Evolutionary conservation across 2,113 vertebrate genomes (phyloP).

Genomic region (Megaptera novaeangliae): DNA sequence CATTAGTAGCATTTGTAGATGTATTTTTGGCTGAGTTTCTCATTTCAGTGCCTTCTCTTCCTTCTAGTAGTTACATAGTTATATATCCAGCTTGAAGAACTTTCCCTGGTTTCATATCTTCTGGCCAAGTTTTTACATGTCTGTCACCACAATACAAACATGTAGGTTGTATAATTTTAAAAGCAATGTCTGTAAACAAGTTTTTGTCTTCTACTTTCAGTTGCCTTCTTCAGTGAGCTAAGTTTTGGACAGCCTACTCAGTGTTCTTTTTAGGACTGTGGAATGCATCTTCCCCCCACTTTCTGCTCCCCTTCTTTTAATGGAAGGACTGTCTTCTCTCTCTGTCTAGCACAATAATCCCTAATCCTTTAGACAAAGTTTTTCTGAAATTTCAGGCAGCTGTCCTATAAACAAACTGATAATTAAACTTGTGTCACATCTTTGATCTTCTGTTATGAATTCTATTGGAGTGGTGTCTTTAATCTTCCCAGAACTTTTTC

Average conservation of each 20-base stretch:
- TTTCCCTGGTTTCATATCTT: background rate
- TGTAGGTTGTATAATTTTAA: constrained; percentile 52
- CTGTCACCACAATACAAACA: constrained; percentile 34
- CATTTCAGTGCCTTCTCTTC: constrained; percentile 26
- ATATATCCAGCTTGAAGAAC: constrained; percentile 49
- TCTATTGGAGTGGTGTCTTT: background rate
- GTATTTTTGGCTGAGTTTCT: constrained; percentile 50
- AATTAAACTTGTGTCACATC: background rate
- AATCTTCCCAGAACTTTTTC: constrained; percentile 30
- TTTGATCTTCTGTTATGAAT: constrained; percentile 27
- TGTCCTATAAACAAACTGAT: background rate
- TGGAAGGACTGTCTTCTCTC: background rate
- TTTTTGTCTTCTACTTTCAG: constrained; percentile 63
- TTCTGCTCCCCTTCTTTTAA: background rate
- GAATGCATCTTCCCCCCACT: background rate
- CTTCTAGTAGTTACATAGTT: constrained; percentile 3
- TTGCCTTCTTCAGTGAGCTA: constrained; percentile 45
- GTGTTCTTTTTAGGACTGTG: background rate
- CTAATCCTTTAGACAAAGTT: constrained; percentile 10
- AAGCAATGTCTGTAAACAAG: constrained; percentile 46
- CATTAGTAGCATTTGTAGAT: constrained; percentile 60
- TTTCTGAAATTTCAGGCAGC: constrained; percentile 23
- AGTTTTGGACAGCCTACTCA: constrained; percentile 56
- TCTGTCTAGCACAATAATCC: background rate
- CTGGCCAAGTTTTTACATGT: constrained; percentile 53